A percentile compares a stretch with the other conserved stretches of the same genome.
Evolutionary conservation across 2,113 vertebrate species (phyloP).

Genomic region (Anolis sagrei): DNA sequence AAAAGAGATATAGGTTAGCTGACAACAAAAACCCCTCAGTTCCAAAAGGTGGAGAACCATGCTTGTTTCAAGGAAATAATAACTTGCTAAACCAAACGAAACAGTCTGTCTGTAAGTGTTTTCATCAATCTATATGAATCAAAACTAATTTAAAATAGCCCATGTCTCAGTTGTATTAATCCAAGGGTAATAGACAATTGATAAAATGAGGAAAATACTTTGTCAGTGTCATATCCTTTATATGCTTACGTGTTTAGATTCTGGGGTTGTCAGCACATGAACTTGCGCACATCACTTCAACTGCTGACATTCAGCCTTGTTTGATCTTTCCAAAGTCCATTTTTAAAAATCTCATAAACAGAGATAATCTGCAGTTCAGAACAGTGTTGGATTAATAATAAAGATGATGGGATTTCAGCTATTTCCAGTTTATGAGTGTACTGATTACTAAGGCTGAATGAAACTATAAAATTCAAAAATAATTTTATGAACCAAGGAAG

Average conservation of each 20-base stretch:
- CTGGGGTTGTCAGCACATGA: neutral
- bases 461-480: neutral
- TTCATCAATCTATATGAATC: constrained; percentile 1
- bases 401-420: neutral
- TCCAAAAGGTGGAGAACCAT: no score
- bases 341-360: neutral
- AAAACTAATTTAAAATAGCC: neutral
- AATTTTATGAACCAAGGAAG: neutral
- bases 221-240: neutral
- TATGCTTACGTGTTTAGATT: rapidly evolving
- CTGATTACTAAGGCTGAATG: neutral
- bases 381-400: neutral
- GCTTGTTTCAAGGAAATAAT: no score
- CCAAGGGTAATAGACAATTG: neutral
- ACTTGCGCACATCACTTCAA: constrained; percentile 8
- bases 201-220: neutral
- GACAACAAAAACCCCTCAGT: no score
- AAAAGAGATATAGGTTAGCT: no score
- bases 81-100: neutral
- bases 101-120: neutral
- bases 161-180: neutral
- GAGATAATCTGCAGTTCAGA: neutral
- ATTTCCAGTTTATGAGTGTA: neutral
- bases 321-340: neutral
- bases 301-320: neutral